Conservation (phyloP, 2,888 invertebrate genomes). For the Acronicta psi region DNA sequence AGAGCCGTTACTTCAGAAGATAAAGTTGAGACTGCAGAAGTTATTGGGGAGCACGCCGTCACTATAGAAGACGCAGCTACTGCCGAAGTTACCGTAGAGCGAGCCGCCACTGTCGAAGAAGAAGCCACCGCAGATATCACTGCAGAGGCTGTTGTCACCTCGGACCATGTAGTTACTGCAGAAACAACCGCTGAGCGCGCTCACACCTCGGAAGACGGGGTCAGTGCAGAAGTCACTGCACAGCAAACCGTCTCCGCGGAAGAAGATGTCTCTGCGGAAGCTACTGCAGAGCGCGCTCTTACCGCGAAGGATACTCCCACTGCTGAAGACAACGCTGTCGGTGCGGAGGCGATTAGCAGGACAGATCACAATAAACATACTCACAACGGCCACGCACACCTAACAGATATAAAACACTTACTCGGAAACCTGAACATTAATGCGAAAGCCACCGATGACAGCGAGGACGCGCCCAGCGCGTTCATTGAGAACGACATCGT, state of each 20-base stretch:
- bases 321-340: not conserved
- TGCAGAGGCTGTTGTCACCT: not conserved
- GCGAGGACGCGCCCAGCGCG: not conserved
- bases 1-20: not conserved
- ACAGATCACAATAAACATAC: not conserved
- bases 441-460: not conserved
- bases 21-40: not conserved
- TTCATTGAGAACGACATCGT: constrained; percentile 28
- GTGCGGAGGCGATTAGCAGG: not conserved
- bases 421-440: not conserved
- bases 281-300: not conserved
- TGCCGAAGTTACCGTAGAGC: not conserved
- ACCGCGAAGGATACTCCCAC: not conserved
- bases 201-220: not conserved
- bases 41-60: too few relatives aligned
- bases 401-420: not conserved
- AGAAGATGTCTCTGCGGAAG: not conserved
- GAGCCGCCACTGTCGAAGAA: not conserved
- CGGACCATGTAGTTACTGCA: not conserved
- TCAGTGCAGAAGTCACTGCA: not conserved
- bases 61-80: not conserved
- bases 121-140: not conserved
- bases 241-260: constrained; percentile 1
- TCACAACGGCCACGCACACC: not conserved
- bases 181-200: not conserved